phyloP scores from a whole-genome alignment of 2,797 vertebrate species.

The Mormyrus proboscirostris region DNA sequence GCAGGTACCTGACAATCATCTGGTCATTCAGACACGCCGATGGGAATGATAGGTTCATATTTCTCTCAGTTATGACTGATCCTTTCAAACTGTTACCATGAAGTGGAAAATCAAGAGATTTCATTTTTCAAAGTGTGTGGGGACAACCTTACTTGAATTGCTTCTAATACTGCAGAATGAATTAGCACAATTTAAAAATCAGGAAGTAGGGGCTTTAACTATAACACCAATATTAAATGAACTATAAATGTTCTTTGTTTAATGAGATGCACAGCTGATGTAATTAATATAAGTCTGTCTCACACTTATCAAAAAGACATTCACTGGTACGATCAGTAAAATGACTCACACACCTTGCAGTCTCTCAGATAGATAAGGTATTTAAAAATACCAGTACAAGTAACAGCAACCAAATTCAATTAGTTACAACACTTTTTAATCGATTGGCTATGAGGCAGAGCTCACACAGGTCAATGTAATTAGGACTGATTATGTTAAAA shows the following conservation, averaged over 20 bases:
- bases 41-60: background rate
- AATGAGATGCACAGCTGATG: background rate
- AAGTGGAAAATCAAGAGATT: background rate
- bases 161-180: background rate
- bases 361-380: background rate
- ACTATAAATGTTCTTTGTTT: background rate
- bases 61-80: background rate
- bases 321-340: background rate
- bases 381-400: background rate
- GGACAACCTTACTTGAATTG: background rate
- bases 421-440: background rate
- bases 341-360: background rate
- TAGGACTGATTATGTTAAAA: background rate
- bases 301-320: background rate
- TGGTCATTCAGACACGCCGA: background rate
- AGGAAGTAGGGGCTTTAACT: background rate
- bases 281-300: background rate
- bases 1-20: background rate
- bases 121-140: background rate
- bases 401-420: background rate
- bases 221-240: background rate
- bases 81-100: background rate
- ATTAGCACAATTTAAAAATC: background rate
- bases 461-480: background rate
- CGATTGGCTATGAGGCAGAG: background rate